phyloP scores from a whole-genome alignment of 2,888 invertebrate species.

The Ferdinandea cuprea region DNA sequence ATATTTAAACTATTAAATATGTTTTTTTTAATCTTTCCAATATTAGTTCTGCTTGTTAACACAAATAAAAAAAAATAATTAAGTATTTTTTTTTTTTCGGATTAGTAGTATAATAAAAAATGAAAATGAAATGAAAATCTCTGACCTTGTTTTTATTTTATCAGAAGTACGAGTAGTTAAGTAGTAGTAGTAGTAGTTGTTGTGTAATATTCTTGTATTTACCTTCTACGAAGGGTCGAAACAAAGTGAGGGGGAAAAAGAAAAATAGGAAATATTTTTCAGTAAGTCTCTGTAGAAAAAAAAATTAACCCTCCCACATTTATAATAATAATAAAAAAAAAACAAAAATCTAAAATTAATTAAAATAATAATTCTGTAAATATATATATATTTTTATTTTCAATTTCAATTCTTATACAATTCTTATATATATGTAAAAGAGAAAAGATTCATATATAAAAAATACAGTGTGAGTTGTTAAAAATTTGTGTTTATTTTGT shows the following conservation, averaged over 20 bases:
- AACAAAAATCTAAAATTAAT: too few species aligned
- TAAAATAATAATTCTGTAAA: constrained; percentile 20
- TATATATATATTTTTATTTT: constrained; percentile 13
- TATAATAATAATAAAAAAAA: constrained; percentile 2
- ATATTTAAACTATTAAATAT: constrained; percentile 20
- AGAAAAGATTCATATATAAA: constrained; percentile 23
- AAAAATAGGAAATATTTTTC: constrained; percentile 76
- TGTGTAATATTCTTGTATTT: constrained; percentile 79
- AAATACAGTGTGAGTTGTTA: constrained; percentile 35
- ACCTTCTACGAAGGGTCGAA: constrained; percentile 83
- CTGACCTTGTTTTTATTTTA: constrained; percentile 71
- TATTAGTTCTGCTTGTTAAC: constrained; percentile 56
- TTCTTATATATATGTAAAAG: too few species aligned
- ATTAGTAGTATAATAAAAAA: constrained; percentile 45
- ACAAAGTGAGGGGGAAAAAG: constrained; percentile 79
- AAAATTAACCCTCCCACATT: constrained; percentile 68
- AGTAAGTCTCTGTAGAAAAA: constrained; percentile 67
- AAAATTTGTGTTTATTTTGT: constrained; percentile 54
- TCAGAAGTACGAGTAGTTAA: constrained; percentile 61
- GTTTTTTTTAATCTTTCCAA: constrained; percentile 21
- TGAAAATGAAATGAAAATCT: constrained; percentile 74
- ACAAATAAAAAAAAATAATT: constrained; percentile 22
- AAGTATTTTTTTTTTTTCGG: constrained; percentile 34
- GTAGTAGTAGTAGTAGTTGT: constrained; percentile 74
- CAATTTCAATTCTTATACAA: constrained; percentile 42